Base-by-base conservation (phyloP, 2,113 vertebrate genomes). In the Oriolus oriolus region DNA sequence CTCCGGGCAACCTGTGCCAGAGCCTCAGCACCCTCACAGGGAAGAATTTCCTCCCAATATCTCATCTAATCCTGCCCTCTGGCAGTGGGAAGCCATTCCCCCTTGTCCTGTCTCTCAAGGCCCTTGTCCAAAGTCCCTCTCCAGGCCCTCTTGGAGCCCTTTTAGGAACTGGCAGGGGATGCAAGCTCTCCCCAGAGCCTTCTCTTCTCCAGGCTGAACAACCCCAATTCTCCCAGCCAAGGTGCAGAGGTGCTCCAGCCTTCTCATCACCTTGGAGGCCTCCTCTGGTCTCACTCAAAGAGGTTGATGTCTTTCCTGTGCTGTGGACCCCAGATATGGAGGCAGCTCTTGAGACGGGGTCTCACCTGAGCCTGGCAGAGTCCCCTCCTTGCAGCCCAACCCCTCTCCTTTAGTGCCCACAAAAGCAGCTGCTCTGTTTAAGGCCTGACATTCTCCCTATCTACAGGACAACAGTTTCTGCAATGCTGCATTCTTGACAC, bases 281-380 rank as follows among this genome's bases (percentile, higher is more conserved):
- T 68, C 11, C 39, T 52, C 73, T 44, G 27, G 11, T 44, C 33
- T 60, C 44, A 57, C 20, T 50, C 21, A 9, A 22, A 42, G 73
- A 76, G 44, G 37, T 5, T 22, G 1, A 22, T 16, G 22, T 57
- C 45, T 16, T 22, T 45, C 53, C 39, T 31, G 16, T 30, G 39
- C 45, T 39, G 19, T 52, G 26, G 52, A 52, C 8, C 18, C 33
- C 50, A 57, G 44, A 37, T 37, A 31, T 50, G 19, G 18, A 66
- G n/a, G 45, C 16, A 89, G 37, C 39, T 52, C 69, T 44, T 31
- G 35, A 80, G 35, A 42, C 7, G 31, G 18, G 31, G 27, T 49
- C 26, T 39, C 60, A 44, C 8, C 33, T 16, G 18, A 82, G 33
- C 13, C 0, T 0, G 16, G 33, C 44, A 65, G 33, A 1, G 0